A percentile compares a stretch with the other conserved stretches of the same genome.
Evolutionary conservation across 2,797 vertebrate species (phyloP).

Genomic region (Okamejei kenojei): DNA sequence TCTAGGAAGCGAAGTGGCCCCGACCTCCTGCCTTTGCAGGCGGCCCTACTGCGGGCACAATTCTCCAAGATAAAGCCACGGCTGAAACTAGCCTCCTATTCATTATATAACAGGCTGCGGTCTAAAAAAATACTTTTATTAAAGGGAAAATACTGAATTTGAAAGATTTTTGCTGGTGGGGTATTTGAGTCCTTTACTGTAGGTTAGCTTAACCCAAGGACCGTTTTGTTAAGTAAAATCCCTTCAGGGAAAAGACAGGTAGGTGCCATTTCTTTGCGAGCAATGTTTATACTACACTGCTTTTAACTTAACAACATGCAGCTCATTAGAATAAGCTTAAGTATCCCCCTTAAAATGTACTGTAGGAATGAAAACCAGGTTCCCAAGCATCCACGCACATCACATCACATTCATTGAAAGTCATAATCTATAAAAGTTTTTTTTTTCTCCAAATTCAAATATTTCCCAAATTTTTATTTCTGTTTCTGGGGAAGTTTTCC

Average conservation of each 20-base stretch:
- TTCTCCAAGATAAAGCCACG: neutral
- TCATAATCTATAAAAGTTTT: neutral
- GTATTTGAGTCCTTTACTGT: neutral
- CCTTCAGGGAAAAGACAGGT: constrained; percentile 13
- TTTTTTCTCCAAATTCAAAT: neutral
- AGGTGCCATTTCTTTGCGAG: constrained; percentile 12
- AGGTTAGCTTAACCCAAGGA: constrained; percentile 13
- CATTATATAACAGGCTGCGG: neutral
- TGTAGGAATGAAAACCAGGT: constrained; percentile 30
- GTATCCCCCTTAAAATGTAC: neutral
- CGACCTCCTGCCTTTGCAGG: neutral
- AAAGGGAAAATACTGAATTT: neutral
- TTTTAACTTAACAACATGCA: constrained; percentile 35
- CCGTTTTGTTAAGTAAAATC: neutral
- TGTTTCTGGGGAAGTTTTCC: neutral
- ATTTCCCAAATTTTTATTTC: neutral
- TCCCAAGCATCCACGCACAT: neutral
- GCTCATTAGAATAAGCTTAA: constrained; percentile 35
- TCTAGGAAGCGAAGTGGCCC: neutral
- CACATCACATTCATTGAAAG: neutral
- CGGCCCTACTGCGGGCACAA: neutral
- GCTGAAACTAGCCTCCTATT: neutral
- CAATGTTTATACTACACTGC: neutral
- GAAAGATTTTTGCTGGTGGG: neutral
- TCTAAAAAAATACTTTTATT: constrained; percentile 30